phyloP scores from a whole-genome alignment of 2,888 invertebrate genomes.

The Ochlodes sylvanus region DNA sequence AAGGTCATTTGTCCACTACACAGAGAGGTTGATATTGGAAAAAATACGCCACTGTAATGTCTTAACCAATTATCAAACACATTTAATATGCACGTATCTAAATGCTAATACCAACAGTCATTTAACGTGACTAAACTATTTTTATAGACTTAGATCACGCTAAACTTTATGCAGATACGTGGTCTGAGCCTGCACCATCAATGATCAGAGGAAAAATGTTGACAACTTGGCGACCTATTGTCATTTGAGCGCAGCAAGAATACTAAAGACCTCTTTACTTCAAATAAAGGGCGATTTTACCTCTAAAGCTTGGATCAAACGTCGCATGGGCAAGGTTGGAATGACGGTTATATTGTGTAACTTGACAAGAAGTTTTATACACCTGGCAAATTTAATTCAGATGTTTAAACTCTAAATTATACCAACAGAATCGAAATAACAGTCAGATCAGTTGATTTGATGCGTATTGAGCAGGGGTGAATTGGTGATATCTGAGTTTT shows the following conservation, averaged over 20 bases:
- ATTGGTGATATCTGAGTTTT: too few relatives aligned
- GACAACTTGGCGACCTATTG: constrained; percentile 23
- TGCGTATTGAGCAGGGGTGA: too few relatives aligned
- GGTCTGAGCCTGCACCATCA: constrained; percentile 14
- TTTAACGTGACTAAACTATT: neutral
- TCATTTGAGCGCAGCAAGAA: constrained; percentile 23
- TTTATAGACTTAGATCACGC: neutral
- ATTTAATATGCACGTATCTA: neutral
- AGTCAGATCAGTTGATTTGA: neutral
- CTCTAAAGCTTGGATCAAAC: constrained; percentile 11
- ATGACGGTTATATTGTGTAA: constrained; percentile 6
- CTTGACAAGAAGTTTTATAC: neutral
- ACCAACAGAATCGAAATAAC: neutral
- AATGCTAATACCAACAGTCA: neutral
- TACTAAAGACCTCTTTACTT: constrained; percentile 27
- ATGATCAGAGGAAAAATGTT: constrained; percentile 21
- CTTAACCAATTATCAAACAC: constrained; percentile 1
- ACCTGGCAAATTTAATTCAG: constrained; percentile 1
- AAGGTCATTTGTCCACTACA: neutral
- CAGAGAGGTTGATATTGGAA: neutral
- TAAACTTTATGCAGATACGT: neutral
- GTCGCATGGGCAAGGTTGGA: constrained; percentile 20
- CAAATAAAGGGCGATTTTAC: constrained; percentile 22
- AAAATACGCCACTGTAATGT: neutral
- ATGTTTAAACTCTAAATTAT: neutral